phyloP scores from a whole-genome alignment of 2,797 vertebrate genomes.

The Sebastolobus alascanus region DNA sequence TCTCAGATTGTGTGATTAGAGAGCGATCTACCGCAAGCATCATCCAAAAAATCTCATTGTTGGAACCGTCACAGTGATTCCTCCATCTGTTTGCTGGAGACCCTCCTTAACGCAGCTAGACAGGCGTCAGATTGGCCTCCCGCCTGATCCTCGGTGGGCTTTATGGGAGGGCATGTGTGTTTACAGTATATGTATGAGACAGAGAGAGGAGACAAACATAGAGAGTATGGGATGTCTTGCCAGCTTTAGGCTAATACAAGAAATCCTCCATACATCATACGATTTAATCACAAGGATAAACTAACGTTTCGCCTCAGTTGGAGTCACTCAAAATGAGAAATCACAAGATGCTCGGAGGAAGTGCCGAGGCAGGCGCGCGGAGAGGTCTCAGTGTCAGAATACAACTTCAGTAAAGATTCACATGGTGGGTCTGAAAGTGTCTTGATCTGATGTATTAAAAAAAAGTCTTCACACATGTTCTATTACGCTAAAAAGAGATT shows the following conservation, averaged over 20 bases:
- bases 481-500: constrained; percentile 26
- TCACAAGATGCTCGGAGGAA: background rate
- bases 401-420: background rate
- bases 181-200: constrained; percentile 15
- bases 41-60: constrained; percentile 57
- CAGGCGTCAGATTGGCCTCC: constrained; percentile 49
- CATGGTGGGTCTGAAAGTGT: constrained; percentile 1
- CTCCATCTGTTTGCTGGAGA: constrained; percentile 56
- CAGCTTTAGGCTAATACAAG: constrained; percentile 21
- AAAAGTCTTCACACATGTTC: constrained; percentile 1
- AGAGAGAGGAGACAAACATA: constrained; percentile 18
- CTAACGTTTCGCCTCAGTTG: constrained; percentile 1
- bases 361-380: background rate
- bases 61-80: constrained; percentile 52
- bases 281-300: constrained; percentile 43
- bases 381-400: constrained; percentile 19
- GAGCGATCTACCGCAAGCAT: constrained; percentile 36
- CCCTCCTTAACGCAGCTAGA: constrained; percentile 54
- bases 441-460: constrained; percentile 13
- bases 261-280: constrained; percentile 14
- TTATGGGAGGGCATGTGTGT: constrained; percentile 14
- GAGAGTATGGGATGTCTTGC: background rate
- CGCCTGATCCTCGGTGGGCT: constrained; percentile 22
- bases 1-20: constrained; percentile 68
- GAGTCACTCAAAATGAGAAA: constrained; percentile 37